Base-by-base conservation (phyloP, 2,888 invertebrate species). In the Pyrocoelia pectoralis region DNA sequence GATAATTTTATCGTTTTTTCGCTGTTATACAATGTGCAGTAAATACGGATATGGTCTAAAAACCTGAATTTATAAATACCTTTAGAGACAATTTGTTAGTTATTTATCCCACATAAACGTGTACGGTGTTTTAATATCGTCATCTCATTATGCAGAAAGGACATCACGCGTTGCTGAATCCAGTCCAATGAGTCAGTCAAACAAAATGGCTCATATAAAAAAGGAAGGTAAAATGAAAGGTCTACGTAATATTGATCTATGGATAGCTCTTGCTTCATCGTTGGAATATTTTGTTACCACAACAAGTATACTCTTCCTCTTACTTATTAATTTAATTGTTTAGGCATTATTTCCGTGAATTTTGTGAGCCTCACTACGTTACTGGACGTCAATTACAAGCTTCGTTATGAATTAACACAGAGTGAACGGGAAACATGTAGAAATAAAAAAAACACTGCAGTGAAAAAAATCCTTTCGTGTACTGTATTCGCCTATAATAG, bases 191-290 rank as follows among this genome's bases (percentile, higher is more conserved):
- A 33, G 33, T 33, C 33, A 33, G 33, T 33, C 33, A n/a, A 8
- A 33, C n/a, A 33, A 33, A 33, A 33, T 33, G n/a, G n/a, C 2
- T 33, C n/a, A 8, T 8, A 8, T 33, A 10, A 33, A n/a, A n/a
- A n/a, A n/a, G n/a, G n/a, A n/a, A 33, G 33, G 33, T 33, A 33
- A 33, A 33, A 33, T 33, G n/a, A n/a, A n/a, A 33, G n/a, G 33
- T n/a, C 2, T 8, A 33, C 33, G 33, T 33, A 33, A 33, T 24
- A 24, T 24, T 24, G 24, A 33, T 33, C 33, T 33, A 33, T 33
- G 33, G 33, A 33, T 33, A 33, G 33, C 10, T 33, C 33, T 33
- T 33, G n/a, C 33, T 33, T 33, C 33, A 33, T 33, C 33, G n/a
- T 33, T 33, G 33, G n/a, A n/a, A n/a, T 33, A 33, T 33, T 33